A percentile compares a stretch with the other conserved stretches of the same genome.
Evolutionary conservation across 2,797 vertebrate genomes (phyloP).

Genomic region (Merluccius polli): DNA sequence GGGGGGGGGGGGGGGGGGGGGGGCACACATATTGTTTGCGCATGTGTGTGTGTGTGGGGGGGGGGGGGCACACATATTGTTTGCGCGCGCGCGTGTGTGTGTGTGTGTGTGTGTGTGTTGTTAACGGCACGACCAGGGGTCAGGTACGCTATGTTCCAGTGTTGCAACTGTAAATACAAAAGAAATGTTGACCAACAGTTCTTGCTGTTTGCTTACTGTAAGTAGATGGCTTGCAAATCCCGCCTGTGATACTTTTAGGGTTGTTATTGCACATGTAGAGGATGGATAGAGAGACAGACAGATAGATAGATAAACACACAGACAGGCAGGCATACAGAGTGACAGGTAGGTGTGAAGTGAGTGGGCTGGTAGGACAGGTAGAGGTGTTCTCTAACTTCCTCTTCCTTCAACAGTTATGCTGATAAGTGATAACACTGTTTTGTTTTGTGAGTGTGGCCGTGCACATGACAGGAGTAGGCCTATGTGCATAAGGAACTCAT

Average conservation of each 20-base stretch:
- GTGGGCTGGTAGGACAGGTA: neutral
- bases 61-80: too few species aligned
- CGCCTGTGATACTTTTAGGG: neutral
- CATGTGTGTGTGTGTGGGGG: too few species aligned
- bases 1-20: too few species aligned
- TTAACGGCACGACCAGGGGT: too few species aligned
- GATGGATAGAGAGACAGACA: neutral
- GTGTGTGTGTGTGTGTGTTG: too few species aligned
- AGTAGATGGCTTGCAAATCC: neutral
- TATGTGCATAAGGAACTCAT: neutral
- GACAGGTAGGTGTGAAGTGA: neutral
- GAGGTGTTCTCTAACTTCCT: neutral
- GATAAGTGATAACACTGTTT: neutral
- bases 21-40: too few species aligned
- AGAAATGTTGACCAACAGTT: neutral
- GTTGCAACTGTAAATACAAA: neutral
- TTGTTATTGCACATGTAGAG: neutral
- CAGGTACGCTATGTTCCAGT: neutral
- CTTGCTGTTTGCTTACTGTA: neutral
- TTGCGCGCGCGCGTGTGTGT: too few species aligned
- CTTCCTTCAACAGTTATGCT: neutral
- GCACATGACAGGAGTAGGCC: neutral
- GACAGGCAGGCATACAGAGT: neutral
- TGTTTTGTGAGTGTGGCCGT: neutral
- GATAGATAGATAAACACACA: neutral